Evolutionary conservation across 2,888 invertebrate species (phyloP).

Genomic region (Megaustenia siamemsis): DNA sequence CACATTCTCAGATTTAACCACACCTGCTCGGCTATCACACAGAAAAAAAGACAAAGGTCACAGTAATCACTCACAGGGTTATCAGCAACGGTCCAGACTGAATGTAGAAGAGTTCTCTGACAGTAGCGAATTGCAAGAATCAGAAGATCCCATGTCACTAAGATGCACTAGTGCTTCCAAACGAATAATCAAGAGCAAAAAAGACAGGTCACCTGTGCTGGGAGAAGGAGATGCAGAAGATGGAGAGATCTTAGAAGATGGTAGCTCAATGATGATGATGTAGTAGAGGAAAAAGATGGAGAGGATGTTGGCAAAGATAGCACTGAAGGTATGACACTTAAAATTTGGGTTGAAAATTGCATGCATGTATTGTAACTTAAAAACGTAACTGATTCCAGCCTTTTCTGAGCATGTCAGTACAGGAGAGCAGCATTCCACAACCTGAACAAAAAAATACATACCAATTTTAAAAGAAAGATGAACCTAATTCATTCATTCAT

Average conservation of each 20-base stretch:
- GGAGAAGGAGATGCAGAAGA: conserved; percentile 64
- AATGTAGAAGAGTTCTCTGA: conserved; percentile 20
- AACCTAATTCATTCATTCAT: no score
- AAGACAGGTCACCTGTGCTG: not conserved
- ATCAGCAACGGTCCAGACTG: conserved; percentile 1
- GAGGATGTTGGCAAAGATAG: conserved; percentile 3
- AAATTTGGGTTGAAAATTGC: not conserved
- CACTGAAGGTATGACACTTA: conserved; percentile 37
- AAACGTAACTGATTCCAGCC: not conserved
- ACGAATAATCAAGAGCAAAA: conserved; percentile 1
- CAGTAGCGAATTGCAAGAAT: conserved; percentile 14
- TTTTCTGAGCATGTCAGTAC: not conserved
- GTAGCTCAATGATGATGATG: conserved; percentile 70
- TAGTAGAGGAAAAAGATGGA: conserved; percentile 52
- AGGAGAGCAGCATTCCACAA: no score
- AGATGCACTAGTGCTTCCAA: not conserved
- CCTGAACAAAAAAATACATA: no score
- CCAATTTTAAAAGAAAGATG: no score
- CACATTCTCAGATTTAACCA: not conserved
- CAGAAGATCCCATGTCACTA: conserved; percentile 36
- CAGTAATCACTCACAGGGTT: not conserved
- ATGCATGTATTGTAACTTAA: not conserved
- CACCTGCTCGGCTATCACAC: not conserved
- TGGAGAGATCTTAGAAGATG: conserved; percentile 74
- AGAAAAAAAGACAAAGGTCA: conserved; percentile 30